Evolutionary conservation across 2,113 vertebrate species (phyloP).

Genomic region (Callaeas wilsoni): DNA sequence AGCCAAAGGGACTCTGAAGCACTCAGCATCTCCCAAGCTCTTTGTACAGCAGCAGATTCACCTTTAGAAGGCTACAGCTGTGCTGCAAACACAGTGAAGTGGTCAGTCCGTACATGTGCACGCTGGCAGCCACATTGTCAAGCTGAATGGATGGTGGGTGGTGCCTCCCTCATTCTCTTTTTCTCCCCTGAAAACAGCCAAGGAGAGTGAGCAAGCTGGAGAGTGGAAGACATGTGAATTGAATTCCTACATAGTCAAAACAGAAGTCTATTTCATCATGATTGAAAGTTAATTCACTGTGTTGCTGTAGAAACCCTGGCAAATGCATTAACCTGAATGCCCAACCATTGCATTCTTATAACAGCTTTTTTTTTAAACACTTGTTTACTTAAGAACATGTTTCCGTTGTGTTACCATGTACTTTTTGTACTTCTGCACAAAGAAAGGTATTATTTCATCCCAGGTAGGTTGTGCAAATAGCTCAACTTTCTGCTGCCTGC

Average conservation of each 20-base stretch:
- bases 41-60: not conserved
- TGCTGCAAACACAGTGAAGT: not conserved
- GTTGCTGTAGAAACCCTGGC: slow-evolving; percentile 75
- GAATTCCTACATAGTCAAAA: slow-evolving; percentile 37
- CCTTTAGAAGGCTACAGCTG: not conserved
- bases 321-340: slow-evolving; percentile 69
- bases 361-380: slow-evolving; percentile 64
- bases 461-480: not conserved
- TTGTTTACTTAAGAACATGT: slow-evolving; percentile 62
- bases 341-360: slow-evolving; percentile 63
- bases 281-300: slow-evolving; percentile 63
- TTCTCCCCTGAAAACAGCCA: not conserved
- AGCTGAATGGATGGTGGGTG: not conserved
- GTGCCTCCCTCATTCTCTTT: not conserved
- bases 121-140: not conserved
- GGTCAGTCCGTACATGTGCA: not conserved
- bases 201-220: not conserved
- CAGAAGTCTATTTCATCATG: slow-evolving; percentile 41
- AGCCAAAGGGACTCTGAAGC: not conserved
- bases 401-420: slow-evolving; percentile 48
- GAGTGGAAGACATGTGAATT: not conserved
- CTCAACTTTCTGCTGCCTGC: not conserved
- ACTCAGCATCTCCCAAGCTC: not conserved
- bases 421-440: slow-evolving; percentile 19
- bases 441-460: not conserved